Conservation (phyloP, 2,888 invertebrate species). For the Hydrotaea diabolus region DNA sequence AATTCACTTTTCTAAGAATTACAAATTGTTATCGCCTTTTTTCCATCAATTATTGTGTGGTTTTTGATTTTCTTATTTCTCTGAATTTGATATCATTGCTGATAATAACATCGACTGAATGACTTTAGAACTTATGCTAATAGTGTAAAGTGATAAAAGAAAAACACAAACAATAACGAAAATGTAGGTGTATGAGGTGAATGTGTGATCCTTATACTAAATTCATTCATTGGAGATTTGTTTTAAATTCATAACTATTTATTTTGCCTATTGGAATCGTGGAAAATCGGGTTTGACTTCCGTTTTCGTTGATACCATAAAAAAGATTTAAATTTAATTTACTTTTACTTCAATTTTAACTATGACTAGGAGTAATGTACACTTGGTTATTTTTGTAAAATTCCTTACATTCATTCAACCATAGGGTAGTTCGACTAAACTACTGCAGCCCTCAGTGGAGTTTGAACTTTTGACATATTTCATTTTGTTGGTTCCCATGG, state of each 20-base stretch:
- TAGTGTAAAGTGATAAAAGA: background rate
- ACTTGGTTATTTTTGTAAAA: constrained; percentile 13
- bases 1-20: background rate
- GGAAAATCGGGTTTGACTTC: background rate
- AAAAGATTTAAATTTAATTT: constrained; percentile 15
- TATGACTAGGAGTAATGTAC: constrained; percentile 18
- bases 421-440: too few relatives aligned
- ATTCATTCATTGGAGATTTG: background rate
- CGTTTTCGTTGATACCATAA: background rate
- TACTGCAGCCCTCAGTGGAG: too few relatives aligned
- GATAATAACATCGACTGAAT: background rate
- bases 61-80: background rate
- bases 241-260: constrained; percentile 34
- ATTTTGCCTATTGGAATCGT: constrained; percentile 7
- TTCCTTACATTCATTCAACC: background rate
- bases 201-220: background rate
- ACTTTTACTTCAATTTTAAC: constrained; percentile 14
- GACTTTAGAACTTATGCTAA: background rate
- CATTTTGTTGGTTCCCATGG: too few relatives aligned
- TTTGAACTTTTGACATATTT: too few relatives aligned
- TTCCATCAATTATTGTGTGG: background rate
- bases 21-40: constrained; percentile 3
- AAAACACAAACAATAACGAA: background rate
- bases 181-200: background rate
- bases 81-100: background rate